Evolutionary conservation across 2,797 vertebrate species (phyloP).

Genomic region (Danio jaintianensis): DNA sequence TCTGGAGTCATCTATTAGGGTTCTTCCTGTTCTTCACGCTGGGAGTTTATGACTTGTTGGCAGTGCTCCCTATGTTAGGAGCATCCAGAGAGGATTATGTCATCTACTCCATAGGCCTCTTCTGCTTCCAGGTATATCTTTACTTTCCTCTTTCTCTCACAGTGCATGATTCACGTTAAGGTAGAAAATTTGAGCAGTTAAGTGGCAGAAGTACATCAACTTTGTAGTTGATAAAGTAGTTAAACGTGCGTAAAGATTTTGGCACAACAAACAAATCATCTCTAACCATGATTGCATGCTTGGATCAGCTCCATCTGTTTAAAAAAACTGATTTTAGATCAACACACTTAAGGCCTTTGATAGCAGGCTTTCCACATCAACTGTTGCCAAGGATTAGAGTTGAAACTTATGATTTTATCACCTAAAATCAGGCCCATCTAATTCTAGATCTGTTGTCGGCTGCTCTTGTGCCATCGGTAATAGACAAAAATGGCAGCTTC

Average conservation of each 20-base stretch:
- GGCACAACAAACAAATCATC: not conserved
- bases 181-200: not conserved
- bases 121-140: conserved; percentile 91
- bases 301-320: conserved; percentile 2
- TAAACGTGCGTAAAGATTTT: not conserved
- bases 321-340: conserved; percentile 5
- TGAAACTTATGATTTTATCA: conserved; percentile 31
- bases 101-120: conserved; percentile 92
- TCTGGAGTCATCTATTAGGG: conserved; percentile 95
- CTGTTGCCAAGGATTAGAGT: conserved; percentile 31
- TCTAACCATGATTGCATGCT: conserved; percentile 2
- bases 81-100: conserved; percentile 94
- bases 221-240: not conserved
- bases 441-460: conserved; percentile 27
- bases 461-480: conserved; percentile 37
- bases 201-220: not conserved
- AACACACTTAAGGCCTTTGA: not conserved
- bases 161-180: not conserved
- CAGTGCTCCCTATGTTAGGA: conserved; percentile 85
- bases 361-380: conserved; percentile 24
- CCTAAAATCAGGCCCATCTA: conserved; percentile 27
- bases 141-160: not conserved
- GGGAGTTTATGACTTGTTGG: conserved; percentile 90
- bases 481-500: conserved; percentile 43
- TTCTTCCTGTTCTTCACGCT: conserved; percentile 92